Evolutionary conservation across 2,113 vertebrate genomes (phyloP).

Genomic region (Chlorodrepanis virens): DNA sequence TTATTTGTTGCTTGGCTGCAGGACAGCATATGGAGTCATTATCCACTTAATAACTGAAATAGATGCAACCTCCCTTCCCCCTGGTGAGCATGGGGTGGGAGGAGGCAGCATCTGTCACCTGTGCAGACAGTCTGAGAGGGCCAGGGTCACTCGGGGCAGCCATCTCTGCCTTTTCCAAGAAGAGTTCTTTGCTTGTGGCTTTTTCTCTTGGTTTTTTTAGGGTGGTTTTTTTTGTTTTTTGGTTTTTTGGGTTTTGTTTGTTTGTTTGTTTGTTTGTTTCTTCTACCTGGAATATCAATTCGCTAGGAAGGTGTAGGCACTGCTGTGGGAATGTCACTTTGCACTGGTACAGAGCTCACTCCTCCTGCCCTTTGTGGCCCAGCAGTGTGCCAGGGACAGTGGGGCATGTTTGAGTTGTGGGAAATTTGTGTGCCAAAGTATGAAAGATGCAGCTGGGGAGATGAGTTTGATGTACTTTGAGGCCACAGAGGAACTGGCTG

Average conservation of each 20-base stretch:
- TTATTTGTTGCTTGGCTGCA: conserved; percentile 42
- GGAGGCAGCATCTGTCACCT: conserved; percentile 14
- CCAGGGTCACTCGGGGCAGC: not conserved
- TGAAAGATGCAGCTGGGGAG: not conserved
- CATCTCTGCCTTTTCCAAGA: not conserved
- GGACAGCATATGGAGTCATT: conserved; percentile 53
- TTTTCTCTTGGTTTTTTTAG: not conserved
- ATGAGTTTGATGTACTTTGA: not conserved
- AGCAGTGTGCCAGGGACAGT: not conserved
- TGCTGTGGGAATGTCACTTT: not conserved
- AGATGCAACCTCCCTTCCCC: not conserved
- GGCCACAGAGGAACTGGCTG: not conserved
- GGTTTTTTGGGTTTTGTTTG: too few relatives aligned
- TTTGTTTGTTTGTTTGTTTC: too few relatives aligned
- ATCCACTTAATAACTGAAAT: conserved; percentile 48
- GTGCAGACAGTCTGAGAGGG: not conserved
- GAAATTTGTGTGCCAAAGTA: not conserved
- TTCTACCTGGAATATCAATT: not conserved
- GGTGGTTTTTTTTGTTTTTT: not conserved
- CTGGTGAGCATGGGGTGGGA: not conserved
- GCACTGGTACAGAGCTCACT: not conserved
- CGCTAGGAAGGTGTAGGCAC: not conserved
- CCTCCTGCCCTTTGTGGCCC: not conserved
- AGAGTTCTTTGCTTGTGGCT: not conserved
- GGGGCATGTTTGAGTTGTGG: not conserved